phyloP scores from a whole-genome alignment of 2,888 invertebrate genomes.

The Synergus japonicus region DNA sequence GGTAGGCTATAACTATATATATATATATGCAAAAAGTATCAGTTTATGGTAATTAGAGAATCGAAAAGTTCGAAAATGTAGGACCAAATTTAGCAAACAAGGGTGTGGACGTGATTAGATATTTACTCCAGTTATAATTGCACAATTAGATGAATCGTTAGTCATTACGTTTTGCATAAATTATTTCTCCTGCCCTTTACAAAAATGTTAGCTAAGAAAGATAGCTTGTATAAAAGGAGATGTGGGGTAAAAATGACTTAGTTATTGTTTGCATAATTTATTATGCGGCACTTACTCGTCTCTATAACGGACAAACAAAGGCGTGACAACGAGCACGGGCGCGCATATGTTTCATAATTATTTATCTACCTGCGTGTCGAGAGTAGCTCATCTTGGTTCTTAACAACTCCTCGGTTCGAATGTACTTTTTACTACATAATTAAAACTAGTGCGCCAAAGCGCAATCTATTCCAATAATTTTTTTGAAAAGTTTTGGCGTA shows the following conservation, averaged over 20 bases:
- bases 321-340: constrained; percentile 9
- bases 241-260: constrained; percentile 13
- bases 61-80: constrained; percentile 19
- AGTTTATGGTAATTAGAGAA: neutral
- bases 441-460: no score
- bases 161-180: neutral
- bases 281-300: constrained; percentile 31
- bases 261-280: constrained; percentile 34
- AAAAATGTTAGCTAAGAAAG: neutral
- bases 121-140: neutral
- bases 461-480: no score
- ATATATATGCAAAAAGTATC: no score
- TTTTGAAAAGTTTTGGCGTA: no score
- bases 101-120: neutral
- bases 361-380: constrained; percentile 22
- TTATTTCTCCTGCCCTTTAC: neutral
- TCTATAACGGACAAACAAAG: constrained; percentile 26
- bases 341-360: constrained; percentile 34
- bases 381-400: neutral
- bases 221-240: neutral
- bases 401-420: neutral
- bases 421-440: neutral
- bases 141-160: neutral
- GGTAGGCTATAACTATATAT: no score
- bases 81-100: neutral